These are phyloP conservation scores for Engystomops pustulosus DNA, from an alignment of 2,113 vertebrate genomes.

Conservation along the genomic window DNA sequence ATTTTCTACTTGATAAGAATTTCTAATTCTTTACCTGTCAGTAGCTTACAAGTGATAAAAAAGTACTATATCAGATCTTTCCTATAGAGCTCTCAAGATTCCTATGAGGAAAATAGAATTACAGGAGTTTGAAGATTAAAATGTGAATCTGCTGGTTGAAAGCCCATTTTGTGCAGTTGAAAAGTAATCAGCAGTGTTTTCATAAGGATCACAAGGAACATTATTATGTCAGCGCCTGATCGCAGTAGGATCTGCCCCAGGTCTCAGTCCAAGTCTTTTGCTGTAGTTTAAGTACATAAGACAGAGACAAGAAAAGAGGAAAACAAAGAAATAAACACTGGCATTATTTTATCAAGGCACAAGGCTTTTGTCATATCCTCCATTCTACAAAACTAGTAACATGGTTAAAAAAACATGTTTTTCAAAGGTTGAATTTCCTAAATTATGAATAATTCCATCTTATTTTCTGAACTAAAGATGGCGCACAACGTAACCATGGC, in stretches of 20 bases:
- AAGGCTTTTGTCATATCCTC: neutral
- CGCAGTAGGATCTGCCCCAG: neutral
- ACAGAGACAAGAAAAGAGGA: neutral
- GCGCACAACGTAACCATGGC: no score
- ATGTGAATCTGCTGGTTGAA: slow-evolving; percentile 5
- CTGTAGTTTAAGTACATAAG: neutral
- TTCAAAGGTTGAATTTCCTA: no score
- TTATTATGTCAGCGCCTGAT: slow-evolving; percentile 15
- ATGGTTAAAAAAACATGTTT: no score
- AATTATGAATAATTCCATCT: no score
- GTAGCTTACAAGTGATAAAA: neutral
- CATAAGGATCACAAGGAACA: slow-evolving; percentile 33
- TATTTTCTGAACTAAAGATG: no score
- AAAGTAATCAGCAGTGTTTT: slow-evolving; percentile 15
- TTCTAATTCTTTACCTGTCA: neutral
- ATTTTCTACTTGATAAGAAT: neutral
- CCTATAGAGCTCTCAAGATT: neutral
- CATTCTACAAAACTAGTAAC: neutral
- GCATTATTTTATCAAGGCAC: neutral
- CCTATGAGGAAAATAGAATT: slow-evolving; percentile 8
- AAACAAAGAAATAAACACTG: neutral
- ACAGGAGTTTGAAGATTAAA: slow-evolving; percentile 11
- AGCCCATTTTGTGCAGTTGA: neutral
- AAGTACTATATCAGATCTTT: neutral
- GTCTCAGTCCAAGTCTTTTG: neutral